Base-by-base conservation (phyloP, 2,797 vertebrate genomes). In the Crenichthys baileyi region DNA sequence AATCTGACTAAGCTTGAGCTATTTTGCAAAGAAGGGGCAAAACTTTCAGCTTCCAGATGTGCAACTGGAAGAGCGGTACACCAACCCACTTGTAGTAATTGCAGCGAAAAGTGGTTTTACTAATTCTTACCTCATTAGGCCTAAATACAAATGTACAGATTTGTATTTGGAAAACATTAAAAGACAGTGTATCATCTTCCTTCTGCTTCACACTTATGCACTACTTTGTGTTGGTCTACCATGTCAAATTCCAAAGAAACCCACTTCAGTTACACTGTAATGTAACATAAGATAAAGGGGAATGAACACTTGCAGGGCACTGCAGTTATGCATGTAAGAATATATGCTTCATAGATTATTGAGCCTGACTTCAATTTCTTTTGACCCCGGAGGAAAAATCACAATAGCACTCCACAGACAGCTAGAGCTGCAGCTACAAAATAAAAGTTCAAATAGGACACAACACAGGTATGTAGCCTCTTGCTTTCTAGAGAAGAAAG, bases 401-500 rank as follows among this genome's bases (percentile, higher is more conserved):
- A 50, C 56, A 51, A 26, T 29, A 68, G 48, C 51, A n/a, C 44
- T 13, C 31, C 6, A 36, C 55, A 46, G n/a, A 16, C 50, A 44
- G 36, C n/a, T n/a, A n/a, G n/a, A n/a, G n/a, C n/a, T n/a, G n/a
- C n/a, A n/a, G 31, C 12, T 26, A 56, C 26, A 44, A 55, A 67
- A 50, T 5, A 71, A 36, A 20, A 70, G 24, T 51, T 22, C 22
- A 41, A 61, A 31, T 20, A 72, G 31, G 36, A 55, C 22, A 48
- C 51, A 61, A 65, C 58, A 55, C 75, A 70, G 29, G 22, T 76
- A 73, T 85, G 60, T 75, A 53, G 51, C 46, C 71, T 72, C 61
- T 0, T 39, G 36, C 44, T 84, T 70, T 83, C 24, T 22, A 39
- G 70, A 85, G 79, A 87, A 90, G 51, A 89, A 91, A 85, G 76